Base-by-base conservation (phyloP, 2,888 invertebrate genomes). In the Andrena trimmerana region DNA sequence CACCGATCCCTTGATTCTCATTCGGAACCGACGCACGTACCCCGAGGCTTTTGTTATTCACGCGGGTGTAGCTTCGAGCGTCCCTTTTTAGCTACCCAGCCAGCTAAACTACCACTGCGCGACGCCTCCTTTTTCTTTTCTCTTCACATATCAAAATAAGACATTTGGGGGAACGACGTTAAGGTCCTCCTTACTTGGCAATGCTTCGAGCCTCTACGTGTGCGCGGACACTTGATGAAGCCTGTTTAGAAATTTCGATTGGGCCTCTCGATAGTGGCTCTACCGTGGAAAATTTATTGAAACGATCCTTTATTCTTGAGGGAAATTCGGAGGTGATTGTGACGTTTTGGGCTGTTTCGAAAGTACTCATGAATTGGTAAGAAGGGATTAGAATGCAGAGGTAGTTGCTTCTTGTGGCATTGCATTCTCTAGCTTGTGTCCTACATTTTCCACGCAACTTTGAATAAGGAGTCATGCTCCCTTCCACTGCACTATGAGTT, bases 31-130 rank as follows among this genome's bases (percentile, higher is more conserved):
- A 27, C 62, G 81, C 87, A 87, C 87, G 87, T 86, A 42, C 73
- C 50, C 24, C 62, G 62, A 59, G 77, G 48, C 81, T 87, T 83
- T 87, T 87, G 88, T 87, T 87, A 87, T 87, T 87, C 87, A 87
- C 87, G 77, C 70, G 63, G 57, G 66, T 63, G 27, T 66, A 50
- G 24, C 66, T 10, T n/a, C 48, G 62, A 48, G 80, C 20, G 77
- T 81, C 80, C 84, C 72, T 85, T 85, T 87, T 84, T 83, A 83
- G 83, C 69, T 72, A 71, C 60, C 57, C 69, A 42, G 24, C 73
- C 63, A 59, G 52, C 73, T 65, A 69, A 72, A 73, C 78, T 52
- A 63, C 65, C 73, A 65, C 50, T 62, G 2, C 52, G 52, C 52
- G 52, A 73, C 65, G 54, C 74, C 70, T 62, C 27, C 42, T 79